Base-by-base conservation (phyloP, 2,888 invertebrate genomes). In the Ariolimax columbianus region DNA sequence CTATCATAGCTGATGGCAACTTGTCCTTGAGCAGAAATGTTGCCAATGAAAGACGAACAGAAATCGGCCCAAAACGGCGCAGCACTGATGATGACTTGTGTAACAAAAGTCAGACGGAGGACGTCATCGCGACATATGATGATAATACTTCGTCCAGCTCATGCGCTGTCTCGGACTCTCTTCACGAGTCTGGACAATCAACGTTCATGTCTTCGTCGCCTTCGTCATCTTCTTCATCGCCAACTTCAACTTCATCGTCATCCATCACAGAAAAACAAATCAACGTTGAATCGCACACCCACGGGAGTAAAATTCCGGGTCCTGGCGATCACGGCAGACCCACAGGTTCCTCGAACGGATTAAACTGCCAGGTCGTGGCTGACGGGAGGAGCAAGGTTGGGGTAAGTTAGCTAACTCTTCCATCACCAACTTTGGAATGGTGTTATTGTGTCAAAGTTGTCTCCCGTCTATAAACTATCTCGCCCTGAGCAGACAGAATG, bases 201-300 rank as follows among this genome's bases (percentile, higher is more conserved):
- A 75, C 82, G 0, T 63, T 51, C 9, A 33, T 68, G n/a, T 82
- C 82, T 1, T 51, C 72, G n/a, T 81, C 81, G 0, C 68, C 81
- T 11, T 73, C 73, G 11, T 55, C 73, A 40, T 75, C 75, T 17
- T 75, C 75, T 33, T 82, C 82, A 40, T 63, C 82, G 19, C 75
- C 73, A 30, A 75, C 75, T 0, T 82, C 82, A 6, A 63, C 75
- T 1, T 82, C 73, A n/a, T 82, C 82, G 4, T 82, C 82, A n/a
- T 75, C 82, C 26, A 40, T 51, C 7, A 23, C 72, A n/a, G 82
- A 72, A 36, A 73, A 70, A n/a, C 73, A 82, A 47, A 59, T 23
- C 0, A 59, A 6, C 43, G 23, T 33, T 68, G 68, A 47, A 51
- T 33, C 43, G 33, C 66, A n/a, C 30, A 9, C 0, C 33, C 36